Base-by-base conservation (phyloP, 2,888 invertebrate species). In the Plebejus argus region DNA sequence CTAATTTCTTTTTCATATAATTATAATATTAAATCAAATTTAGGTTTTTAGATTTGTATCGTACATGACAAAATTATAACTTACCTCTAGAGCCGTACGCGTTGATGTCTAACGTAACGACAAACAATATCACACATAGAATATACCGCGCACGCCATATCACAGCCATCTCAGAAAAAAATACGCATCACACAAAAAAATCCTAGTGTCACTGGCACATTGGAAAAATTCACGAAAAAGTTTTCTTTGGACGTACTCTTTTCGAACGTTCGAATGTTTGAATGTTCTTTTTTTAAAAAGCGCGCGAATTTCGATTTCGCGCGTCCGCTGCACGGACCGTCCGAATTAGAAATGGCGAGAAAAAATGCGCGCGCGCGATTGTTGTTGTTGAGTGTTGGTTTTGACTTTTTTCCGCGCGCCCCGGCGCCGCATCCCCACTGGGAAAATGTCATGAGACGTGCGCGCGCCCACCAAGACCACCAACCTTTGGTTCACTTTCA, bases 381-480 rank as follows among this genome's bases (percentile, higher is more conserved):
- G 89, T 88, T 90, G 88, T 90, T 91, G 89, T 90, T 90, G 90
- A 90, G 89, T 91, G 89, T 90, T 90, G 90, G 89, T 90, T 93
- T 93, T 92, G 91, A 90, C 91, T 92, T 92, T 93, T 93, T 93
- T 92, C 89, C 89, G 88, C 83, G 83, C 85, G 84, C 85, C 85
- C 87, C 87, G 88, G 89, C 66, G 28, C 28, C 87, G 81, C 85
- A 87, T 87, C 93, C 93, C 93, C 93, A 91, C 93, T 89, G 91
- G 89, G 90, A 87, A 91, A 90, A 89, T 86, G 85, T 83, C 86
- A 84, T 23, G 83, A 82, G 82, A 66, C 66, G 66, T 66, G 66
- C 66, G 28, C 66, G 66, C 78, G 76, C 77, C 75, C 66, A 82
- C 81, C 80, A 88, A 83, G 80, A 84, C 84, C 39, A 72, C 1